Evolutionary conservation across 1,140 invertebrate species (phyloP).

Genomic region (Campodea augens): DNA sequence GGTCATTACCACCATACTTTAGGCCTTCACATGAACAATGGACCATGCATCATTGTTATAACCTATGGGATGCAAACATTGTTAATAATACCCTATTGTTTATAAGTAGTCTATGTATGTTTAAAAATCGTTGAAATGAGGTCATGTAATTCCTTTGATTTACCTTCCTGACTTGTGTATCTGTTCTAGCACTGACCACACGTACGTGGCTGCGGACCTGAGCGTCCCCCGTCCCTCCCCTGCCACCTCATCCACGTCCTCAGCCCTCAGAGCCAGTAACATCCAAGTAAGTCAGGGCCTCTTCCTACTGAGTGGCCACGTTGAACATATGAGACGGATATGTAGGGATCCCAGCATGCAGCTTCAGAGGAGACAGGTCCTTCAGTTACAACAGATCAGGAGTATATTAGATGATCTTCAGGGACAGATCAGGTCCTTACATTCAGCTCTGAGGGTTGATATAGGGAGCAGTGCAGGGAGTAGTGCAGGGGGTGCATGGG

Average conservation of each 20-base stretch:
- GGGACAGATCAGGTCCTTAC: slow-evolving; percentile 32
- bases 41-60: too few species aligned
- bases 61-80: too few species aligned
- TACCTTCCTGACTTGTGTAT: too few species aligned
- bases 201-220: too few species aligned
- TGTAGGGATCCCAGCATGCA: slow-evolving; percentile 23
- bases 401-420: slow-evolving; percentile 41
- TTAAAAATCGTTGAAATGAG: too few species aligned
- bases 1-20: too few species aligned
- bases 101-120: too few species aligned
- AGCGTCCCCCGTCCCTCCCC: too few species aligned
- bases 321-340: slow-evolving; percentile 25
- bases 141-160: too few species aligned
- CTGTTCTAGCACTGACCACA: too few species aligned
- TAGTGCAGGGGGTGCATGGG: background rate
- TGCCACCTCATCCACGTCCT: background rate
- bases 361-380: slow-evolving; percentile 23
- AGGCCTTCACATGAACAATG: too few species aligned
- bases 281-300: slow-evolving; percentile 18
- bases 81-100: too few species aligned
- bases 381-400: slow-evolving; percentile 35
- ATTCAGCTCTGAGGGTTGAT: slow-evolving; percentile 25
- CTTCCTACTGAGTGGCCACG: slow-evolving; percentile 23
- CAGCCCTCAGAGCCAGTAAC: slow-evolving; percentile 7
- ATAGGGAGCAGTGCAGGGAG: background rate